Evolutionary conservation across 2,113 vertebrate species (phyloP), one percentile per base, ranked within the genome.

Genomic region (Poicephalus meyeri): DNA sequence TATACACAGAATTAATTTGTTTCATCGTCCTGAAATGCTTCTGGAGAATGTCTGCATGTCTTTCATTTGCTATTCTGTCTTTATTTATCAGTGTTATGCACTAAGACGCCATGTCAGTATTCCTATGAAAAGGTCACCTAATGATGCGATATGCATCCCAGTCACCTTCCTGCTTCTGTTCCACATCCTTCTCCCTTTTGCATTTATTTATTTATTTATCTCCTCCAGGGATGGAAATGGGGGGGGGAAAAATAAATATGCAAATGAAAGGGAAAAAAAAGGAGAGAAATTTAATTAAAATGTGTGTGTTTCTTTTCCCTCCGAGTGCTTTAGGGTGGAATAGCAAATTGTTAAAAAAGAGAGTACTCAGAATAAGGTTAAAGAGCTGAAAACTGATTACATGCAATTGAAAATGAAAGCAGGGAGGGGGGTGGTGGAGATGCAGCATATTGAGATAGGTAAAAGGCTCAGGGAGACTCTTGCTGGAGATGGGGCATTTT

Each of bases 281-380:
- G 21, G 71, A 92, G 97, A 95, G 68, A 93, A 91, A 96, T 92
- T 95, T 97, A 96, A 97, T 97, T 98, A 98, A 97, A 98, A 97
- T 93, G 61, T 95, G 83, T 97, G 71, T 97, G 85, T 93, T 97
- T 97, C 86, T 96, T 97, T 97, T 98, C 95, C 91, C 89, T 96
- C 91, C 2, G 73, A 95, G 90, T 92, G 93, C 93, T 97, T 91
- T 91, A 96, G 95, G 95, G 91, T 92, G 95, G 79, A 98, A 98
- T 90, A 95, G 97, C 90, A 97, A 95, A 97, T 96, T 96, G 89
- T 97, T 97, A 69, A 96, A 96, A 96, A 93, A 96, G 78, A 98
- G 95, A 91, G 89, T 86, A 96, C 89, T 95, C 93, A 91, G 87
- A 97, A 86, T 97, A 96, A 97, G 97, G 84, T 97, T 98, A 96